These are phyloP conservation scores for Zapus hudsonius DNA, from an alignment of 2,113 vertebrate species.

Conservation along the genomic window DNA sequence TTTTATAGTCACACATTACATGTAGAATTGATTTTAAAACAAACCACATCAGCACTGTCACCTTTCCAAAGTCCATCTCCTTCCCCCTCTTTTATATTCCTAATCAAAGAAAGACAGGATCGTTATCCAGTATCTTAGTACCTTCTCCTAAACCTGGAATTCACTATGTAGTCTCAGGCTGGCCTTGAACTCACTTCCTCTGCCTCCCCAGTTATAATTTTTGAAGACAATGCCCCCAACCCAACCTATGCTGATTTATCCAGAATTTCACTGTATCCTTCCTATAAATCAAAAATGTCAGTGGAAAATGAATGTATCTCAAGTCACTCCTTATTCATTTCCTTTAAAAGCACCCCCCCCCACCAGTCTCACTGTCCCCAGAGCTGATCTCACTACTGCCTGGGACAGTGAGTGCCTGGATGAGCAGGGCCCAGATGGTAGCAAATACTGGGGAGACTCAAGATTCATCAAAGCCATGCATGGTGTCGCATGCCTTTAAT, in stretches of 20 bases:
- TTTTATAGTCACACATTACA: conserved; percentile 62
- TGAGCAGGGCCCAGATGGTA: too few species aligned
- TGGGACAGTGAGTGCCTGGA: too few species aligned
- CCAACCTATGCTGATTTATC: background rate
- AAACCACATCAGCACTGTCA: conserved; percentile 64
- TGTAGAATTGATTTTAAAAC: conserved; percentile 70
- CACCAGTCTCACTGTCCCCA: too few species aligned
- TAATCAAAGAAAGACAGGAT: conserved; percentile 50
- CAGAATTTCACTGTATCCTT: background rate
- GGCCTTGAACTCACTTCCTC: too few species aligned
- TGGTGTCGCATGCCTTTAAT: too few species aligned
- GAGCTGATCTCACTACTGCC: too few species aligned
- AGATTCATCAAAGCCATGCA: too few species aligned
- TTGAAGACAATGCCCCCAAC: conserved; percentile 9
- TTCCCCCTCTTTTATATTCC: background rate
- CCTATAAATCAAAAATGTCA: background rate
- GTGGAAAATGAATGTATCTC: background rate
- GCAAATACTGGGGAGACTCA: too few species aligned
- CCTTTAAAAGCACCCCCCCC: background rate
- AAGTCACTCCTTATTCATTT: background rate
- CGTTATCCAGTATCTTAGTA: conserved; percentile 6
- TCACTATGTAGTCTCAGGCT: too few species aligned
- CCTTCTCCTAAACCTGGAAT: conserved; percentile 29
- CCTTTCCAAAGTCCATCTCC: conserved; percentile 26
- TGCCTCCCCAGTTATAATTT: too few species aligned